Base-by-base conservation (phyloP, 2,888 invertebrate genomes). In the Chymomyza fuscimana region DNA sequence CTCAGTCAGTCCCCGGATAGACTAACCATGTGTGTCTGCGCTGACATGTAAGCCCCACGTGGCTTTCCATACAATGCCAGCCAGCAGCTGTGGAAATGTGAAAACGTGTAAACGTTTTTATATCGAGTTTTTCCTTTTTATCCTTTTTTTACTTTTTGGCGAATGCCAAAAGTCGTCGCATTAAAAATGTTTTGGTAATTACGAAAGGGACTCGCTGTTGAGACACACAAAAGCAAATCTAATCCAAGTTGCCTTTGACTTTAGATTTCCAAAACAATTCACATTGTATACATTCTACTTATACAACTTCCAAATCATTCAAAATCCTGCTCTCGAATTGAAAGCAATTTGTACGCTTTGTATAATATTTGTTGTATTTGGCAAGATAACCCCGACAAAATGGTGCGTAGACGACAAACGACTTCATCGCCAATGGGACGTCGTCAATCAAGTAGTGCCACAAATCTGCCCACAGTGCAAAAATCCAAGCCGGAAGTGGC, bases 371-470 rank as follows among this genome's bases (percentile, higher is more conserved):
- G 12, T 5, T 36, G 9, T 32, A 62, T 59, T 66, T 66, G 25
- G n/a, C 51, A 1, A 46, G 40, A 46, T 46, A 46, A n/a, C 0
- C 58, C 56, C 5, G 32, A 25, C 25, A 60, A 32, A 60, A 66
- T 66, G 66, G 66, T 51, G 52, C 67, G 67, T 15, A 67, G 36
- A 25, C 58, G 58, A 5, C 19, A 25, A 15, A 2, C 65, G 25
- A 25, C 58, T 58, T 19, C 50, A 16, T 51, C 63, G 46, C 9
- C 52, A 16, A 84, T 86, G 83, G 81, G 82, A 19, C 86, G 86
- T 22, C 79, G 81, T 65, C 80, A 79, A 5, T 76, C 86, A 50
- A 73, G 73, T 2, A 66, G 63, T 66, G 22, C 67, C 19, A 58
- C 65, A 40, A 58, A 25, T 58, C 15, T 58, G 58, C 29, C 58